A percentile compares a stretch with the other conserved stretches of the same genome.
phyloP scores from a whole-genome alignment of 2,113 vertebrate genomes.

The Chinchilla lanigera region DNA sequence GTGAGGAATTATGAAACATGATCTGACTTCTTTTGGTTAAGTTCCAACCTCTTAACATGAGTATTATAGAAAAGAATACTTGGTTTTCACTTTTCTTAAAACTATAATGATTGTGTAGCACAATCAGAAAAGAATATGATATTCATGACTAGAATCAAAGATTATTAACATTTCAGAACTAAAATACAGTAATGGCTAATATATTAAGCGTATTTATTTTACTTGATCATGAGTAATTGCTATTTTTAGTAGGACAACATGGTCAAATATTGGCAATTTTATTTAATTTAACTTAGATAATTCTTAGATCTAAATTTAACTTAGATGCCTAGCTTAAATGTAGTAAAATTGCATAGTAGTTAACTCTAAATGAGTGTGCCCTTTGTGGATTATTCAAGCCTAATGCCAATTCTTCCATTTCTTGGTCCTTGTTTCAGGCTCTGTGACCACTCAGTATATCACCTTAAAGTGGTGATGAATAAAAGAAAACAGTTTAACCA shows the following conservation, averaged over 20 bases:
- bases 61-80: background rate
- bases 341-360: conserved; percentile 33
- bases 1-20: conserved; percentile 10
- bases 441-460: background rate
- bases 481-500: background rate
- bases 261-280: conserved; percentile 22
- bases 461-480: background rate
- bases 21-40: conserved; percentile 57
- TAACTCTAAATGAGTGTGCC: background rate
- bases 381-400: background rate
- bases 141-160: conserved; percentile 13
- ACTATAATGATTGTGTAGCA: background rate
- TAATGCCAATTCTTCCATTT: background rate
- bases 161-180: background rate
- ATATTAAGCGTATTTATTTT: conserved; percentile 27
- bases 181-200: conserved; percentile 1
- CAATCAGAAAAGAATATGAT: conserved; percentile 3
- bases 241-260: background rate
- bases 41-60: conserved; percentile 47
- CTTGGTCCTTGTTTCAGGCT: background rate
- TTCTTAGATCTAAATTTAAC: background rate
- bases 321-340: background rate
- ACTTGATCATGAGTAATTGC: background rate
- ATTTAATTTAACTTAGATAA: background rate
- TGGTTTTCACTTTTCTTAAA: conserved; percentile 17